Conservation (phyloP, 2,797 vertebrate species). For the Ptychadena robeensis region DNA sequence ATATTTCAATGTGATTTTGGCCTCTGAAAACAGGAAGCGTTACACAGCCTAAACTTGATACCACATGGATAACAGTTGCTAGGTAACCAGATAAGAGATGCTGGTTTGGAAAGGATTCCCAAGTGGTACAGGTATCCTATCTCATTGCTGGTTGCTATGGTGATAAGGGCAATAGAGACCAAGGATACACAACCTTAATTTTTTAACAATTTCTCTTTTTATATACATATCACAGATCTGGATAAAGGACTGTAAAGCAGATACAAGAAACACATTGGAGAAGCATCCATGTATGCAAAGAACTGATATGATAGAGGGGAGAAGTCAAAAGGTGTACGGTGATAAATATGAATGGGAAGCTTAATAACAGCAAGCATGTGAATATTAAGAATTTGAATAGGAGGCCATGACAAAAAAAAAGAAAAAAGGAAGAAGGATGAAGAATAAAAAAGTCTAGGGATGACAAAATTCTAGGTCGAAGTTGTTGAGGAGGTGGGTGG, state of each 20-base stretch:
- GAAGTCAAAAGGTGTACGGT: background rate
- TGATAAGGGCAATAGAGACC: conserved; percentile 36
- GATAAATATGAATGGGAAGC: background rate
- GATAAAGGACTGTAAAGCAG: background rate
- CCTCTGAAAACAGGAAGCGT: conserved; percentile 32
- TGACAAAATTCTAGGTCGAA: too few species aligned
- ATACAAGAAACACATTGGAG: background rate
- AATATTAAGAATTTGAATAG: background rate
- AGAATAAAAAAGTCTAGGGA: too few species aligned
- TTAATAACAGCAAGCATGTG: background rate
- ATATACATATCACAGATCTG: conserved; percentile 15
- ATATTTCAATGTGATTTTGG: conserved; percentile 14
- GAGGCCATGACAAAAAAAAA: too few species aligned
- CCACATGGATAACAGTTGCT: conserved; percentile 56
- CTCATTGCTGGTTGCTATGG: conserved; percentile 54
- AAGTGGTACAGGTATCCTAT: conserved; percentile 61
- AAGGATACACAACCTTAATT: conserved; percentile 43
- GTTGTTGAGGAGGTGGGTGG: too few species aligned
- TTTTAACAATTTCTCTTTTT: conserved; percentile 53
- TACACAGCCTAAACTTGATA: conserved; percentile 42
- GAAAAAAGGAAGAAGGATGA: too few species aligned
- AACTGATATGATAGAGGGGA: background rate
- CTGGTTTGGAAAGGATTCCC: conserved; percentile 59
- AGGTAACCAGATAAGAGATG: conserved; percentile 59
- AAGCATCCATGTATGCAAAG: background rate